These are phyloP conservation scores for Ameiurus melas DNA, from an alignment of 2,113 vertebrate genomes.

Conservation along the genomic window DNA sequence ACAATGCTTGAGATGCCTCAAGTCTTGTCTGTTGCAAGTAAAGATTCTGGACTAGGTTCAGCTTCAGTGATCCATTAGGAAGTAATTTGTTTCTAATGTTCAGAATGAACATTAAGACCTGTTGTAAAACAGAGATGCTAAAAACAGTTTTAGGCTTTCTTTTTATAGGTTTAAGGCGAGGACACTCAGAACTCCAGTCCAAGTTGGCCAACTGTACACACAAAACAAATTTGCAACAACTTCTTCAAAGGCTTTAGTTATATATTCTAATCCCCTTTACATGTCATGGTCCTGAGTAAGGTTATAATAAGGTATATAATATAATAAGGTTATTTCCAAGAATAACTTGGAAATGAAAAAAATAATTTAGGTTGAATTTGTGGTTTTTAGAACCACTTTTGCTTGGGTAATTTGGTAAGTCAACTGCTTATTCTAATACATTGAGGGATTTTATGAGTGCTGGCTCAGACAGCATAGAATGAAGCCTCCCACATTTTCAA, in stretches of 20 bases:
- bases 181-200: not conserved
- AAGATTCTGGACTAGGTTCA: not conserved
- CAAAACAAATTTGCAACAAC: not conserved
- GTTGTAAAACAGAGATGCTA: not conserved
- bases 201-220: not conserved
- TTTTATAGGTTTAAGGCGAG: not conserved
- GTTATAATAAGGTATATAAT: too few species aligned
- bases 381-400: not conserved
- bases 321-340: too few species aligned
- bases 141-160: not conserved
- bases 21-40: not conserved
- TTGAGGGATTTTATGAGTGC: not conserved
- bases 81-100: not conserved
- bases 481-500: constrained; percentile 35
- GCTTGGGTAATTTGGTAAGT: constrained; percentile 31
- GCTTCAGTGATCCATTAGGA: not conserved
- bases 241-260: not conserved
- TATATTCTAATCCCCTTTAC: constrained; percentile 1
- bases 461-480: constrained; percentile 5
- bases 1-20: not conserved
- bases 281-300: not conserved
- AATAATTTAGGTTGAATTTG: not conserved
- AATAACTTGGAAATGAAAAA: not conserved
- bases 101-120: not conserved
- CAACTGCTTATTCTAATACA: not conserved